Conservation (phyloP, 2,888 invertebrate genomes). For the Dendrolimus houi region DNA sequence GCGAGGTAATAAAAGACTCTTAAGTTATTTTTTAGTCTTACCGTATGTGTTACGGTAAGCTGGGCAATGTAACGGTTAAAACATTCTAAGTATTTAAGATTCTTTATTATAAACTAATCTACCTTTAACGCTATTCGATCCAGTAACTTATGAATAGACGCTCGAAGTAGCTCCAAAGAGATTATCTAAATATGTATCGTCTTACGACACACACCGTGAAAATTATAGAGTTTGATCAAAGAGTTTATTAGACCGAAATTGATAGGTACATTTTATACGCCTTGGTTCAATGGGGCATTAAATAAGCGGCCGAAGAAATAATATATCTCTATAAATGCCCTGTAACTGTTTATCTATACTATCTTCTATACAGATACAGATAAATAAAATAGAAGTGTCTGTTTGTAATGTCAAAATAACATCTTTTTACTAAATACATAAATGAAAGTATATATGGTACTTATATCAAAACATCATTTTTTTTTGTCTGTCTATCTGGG, state of each 20-base stretch:
- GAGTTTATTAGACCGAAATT: background rate
- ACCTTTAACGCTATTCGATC: background rate
- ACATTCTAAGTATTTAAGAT: too few species aligned
- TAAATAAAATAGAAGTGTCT: too few species aligned
- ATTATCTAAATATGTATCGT: background rate
- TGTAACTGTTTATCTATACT: background rate
- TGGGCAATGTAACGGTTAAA: too few species aligned
- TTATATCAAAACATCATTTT: too few species aligned
- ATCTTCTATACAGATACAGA: background rate
- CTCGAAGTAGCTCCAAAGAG: background rate
- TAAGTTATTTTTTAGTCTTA: too few species aligned
- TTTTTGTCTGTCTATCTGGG: too few species aligned
- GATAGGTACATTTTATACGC: background rate
- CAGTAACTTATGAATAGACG: background rate
- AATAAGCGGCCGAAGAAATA: background rate
- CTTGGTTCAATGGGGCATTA: background rate
- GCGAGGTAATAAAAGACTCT: too few species aligned
- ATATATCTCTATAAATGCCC: background rate
- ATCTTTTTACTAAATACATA: too few species aligned
- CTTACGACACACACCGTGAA: background rate
- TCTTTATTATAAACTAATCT: too few species aligned
- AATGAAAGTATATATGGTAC: too few species aligned
- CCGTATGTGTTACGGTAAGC: too few species aligned
- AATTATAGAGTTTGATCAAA: background rate
- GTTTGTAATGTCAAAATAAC: too few species aligned